Conservation (phyloP, 2,113 vertebrate genomes). For the Mus pahari region DNA sequence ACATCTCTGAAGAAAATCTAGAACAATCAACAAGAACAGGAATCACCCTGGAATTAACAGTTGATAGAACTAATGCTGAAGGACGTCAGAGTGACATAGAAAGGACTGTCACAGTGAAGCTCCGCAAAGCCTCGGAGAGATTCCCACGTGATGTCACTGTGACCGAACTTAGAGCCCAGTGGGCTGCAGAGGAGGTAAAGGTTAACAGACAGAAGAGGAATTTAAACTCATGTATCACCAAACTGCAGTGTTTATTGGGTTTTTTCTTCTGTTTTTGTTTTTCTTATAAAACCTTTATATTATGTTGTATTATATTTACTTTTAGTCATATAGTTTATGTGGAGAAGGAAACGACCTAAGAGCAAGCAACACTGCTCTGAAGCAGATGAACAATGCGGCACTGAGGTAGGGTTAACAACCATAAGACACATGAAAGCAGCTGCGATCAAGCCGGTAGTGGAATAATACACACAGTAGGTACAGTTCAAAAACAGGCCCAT, state of each 20-base stretch:
- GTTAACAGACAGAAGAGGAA: no score
- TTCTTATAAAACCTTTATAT: no score
- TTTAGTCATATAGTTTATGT: background rate
- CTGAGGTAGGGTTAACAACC: background rate
- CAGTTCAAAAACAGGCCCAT: background rate
- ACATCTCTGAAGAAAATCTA: background rate
- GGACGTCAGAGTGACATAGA: background rate
- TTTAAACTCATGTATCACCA: no score
- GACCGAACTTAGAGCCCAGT: no score
- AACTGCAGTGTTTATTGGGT: no score
- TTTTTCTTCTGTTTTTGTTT: no score
- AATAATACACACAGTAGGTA: background rate
- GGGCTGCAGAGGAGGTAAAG: no score
- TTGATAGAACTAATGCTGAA: background rate
- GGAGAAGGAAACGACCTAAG: background rate
- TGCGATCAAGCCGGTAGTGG: background rate
- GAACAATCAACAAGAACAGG: background rate
- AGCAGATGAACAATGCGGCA: background rate
- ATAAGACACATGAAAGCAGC: background rate
- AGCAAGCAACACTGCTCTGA: no score
- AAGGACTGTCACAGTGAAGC: background rate
- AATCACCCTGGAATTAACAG: background rate
- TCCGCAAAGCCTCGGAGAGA: no score
- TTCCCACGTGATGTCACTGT: no score
- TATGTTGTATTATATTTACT: no score